These are phyloP conservation scores for Lutra lutra DNA, from an alignment of 2,797 vertebrate genomes.

Conservation along the genomic window DNA sequence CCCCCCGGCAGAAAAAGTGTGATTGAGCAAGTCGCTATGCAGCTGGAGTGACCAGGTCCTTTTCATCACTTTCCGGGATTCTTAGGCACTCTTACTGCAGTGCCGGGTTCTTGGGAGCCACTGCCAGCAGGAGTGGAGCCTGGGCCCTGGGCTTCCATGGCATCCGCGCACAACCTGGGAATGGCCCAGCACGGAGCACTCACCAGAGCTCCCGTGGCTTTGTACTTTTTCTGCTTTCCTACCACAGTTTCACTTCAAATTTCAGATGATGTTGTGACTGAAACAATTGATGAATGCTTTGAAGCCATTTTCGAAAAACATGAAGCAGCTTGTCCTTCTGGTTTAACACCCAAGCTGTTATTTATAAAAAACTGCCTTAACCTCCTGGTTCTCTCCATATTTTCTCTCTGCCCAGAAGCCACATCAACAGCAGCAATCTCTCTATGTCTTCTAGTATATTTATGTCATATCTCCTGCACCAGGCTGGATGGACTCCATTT, in stretches of 20 bases:
- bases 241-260: neutral
- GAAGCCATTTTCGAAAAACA: constrained; percentile 27
- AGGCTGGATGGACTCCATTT: rapidly evolving
- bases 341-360: neutral
- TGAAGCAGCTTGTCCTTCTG: neutral
- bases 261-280: neutral
- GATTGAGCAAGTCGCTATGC: neutral
- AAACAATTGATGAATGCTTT: neutral
- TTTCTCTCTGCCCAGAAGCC: constrained; percentile 11
- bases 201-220: rapidly evolving
- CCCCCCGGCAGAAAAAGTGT: neutral
- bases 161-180: rapidly evolving
- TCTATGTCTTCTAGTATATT: neutral
- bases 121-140: neutral
- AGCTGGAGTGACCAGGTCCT: neutral
- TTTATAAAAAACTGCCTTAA: constrained; percentile 20
- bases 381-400: neutral
- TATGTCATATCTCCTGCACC: neutral
- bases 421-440: neutral
- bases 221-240: neutral
- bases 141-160: neutral
- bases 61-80: neutral
- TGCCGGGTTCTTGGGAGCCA: neutral
- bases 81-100: neutral
- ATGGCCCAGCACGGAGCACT: neutral